Evolutionary conservation across 2,797 vertebrate genomes (phyloP).

Genomic region (Lophius americanus): DNA sequence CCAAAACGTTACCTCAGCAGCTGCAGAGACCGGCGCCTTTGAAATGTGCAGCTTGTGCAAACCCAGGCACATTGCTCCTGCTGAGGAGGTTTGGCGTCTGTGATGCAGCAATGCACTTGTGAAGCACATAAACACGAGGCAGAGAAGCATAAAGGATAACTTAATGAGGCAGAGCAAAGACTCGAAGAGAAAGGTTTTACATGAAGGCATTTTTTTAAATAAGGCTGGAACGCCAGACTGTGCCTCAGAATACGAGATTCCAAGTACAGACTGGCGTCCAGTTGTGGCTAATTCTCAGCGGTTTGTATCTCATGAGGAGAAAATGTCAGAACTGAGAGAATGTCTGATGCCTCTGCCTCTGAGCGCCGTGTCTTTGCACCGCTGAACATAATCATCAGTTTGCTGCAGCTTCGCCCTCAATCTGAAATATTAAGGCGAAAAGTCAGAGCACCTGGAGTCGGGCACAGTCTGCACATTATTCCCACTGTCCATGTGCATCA

Average conservation of each 20-base stretch:
- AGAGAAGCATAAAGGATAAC: no score
- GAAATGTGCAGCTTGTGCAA: background rate
- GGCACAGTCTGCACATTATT: no score
- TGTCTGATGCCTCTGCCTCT: background rate
- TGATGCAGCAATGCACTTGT: no score
- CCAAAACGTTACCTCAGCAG: slow-evolving; percentile 29
- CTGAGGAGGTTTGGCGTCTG: no score
- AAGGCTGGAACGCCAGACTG: no score
- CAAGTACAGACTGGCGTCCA: background rate
- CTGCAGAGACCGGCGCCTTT: slow-evolving; percentile 13
- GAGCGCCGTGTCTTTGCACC: background rate
- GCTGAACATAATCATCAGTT: slow-evolving; percentile 34
- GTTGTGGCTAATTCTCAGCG: background rate
- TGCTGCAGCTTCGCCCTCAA: slow-evolving; percentile 20
- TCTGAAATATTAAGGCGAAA: slow-evolving; percentile 1
- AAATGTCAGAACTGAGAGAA: background rate
- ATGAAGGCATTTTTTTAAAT: slow-evolving; percentile 23
- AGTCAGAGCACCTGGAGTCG: slow-evolving; percentile 39
- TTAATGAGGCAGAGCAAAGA: no score
- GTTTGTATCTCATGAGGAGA: background rate
- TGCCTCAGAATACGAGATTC: no score
- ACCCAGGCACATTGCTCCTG: no score
- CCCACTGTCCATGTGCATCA: no score
- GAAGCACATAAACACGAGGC: no score
- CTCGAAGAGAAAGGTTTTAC: background rate